Evolutionary conservation across 2,797 vertebrate genomes (phyloP).

Genomic region (Aplochiton taeniatus): DNA sequence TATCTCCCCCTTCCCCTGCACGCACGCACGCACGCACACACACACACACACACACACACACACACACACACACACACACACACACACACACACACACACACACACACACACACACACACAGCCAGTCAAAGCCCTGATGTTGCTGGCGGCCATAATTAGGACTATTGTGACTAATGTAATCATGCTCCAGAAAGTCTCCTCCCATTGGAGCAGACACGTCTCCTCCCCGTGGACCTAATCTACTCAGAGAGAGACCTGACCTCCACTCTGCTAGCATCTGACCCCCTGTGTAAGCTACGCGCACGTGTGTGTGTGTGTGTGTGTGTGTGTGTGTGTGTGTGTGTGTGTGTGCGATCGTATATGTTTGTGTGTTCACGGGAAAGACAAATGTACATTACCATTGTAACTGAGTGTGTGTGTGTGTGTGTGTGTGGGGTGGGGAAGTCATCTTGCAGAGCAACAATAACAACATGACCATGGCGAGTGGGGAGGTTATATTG

Average conservation of each 20-base stretch:
- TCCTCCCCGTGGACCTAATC: conserved; percentile 60
- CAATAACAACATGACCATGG: too few relatives aligned
- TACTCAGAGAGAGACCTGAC: conserved; percentile 64
- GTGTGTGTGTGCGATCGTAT: too few relatives aligned
- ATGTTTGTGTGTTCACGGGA: not conserved
- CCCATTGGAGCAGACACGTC: conserved; percentile 66
- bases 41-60: not conserved
- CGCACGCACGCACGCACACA: conserved; percentile 9
- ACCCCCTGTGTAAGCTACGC: not conserved
- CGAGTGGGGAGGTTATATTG: not conserved
- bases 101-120: not conserved
- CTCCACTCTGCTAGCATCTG: conserved; percentile 54
- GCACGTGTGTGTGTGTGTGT: not conserved
- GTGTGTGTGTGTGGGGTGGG: not conserved
- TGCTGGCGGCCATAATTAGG: conserved; percentile 64
- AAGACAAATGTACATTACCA: too few relatives aligned
- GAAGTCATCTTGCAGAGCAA: not conserved
- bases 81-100: not conserved
- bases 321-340: not conserved
- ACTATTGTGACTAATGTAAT: conserved; percentile 58
- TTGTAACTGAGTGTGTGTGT: not conserved
- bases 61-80: not conserved
- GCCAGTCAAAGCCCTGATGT: not conserved
- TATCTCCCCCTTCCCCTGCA: too few relatives aligned
- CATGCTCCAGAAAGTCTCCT: conserved; percentile 49